Conservation (phyloP, 2,888 invertebrate genomes). For the Eurytoma adleriae region DNA sequence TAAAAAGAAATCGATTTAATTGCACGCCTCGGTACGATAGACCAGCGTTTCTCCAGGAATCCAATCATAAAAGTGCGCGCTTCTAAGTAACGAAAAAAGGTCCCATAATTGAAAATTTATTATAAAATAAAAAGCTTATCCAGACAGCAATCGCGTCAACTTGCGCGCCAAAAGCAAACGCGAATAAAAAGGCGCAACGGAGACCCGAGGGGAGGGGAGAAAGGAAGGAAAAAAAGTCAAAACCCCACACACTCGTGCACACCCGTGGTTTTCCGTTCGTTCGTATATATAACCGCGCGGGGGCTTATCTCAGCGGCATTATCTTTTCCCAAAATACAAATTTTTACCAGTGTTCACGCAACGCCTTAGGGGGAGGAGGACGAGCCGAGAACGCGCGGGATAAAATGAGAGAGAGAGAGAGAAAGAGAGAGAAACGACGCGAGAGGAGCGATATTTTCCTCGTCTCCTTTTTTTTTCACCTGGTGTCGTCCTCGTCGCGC, state of each 20-base stretch:
- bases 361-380: neutral
- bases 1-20: no score
- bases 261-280: neutral
- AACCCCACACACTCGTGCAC: neutral
- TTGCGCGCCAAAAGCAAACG: constrained; percentile 1
- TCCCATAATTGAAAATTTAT: constrained; percentile 37
- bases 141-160: neutral
- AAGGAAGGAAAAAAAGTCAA: neutral
- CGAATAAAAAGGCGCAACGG: neutral
- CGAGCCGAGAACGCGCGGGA: neutral
- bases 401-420: constrained; percentile 13
- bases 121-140: constrained; percentile 46
- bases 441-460: constrained; percentile 47
- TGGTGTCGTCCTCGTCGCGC: constrained; percentile 14
- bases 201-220: neutral
- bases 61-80: neutral
- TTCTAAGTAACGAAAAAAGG: constrained; percentile 9
- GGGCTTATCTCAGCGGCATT: constrained; percentile 37
- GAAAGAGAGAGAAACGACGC: constrained; percentile 34
- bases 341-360: constrained; percentile 47
- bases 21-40: no score
- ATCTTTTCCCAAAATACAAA: constrained; percentile 56
- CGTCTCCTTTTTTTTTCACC: constrained; percentile 33
- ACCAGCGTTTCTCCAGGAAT: neutral
- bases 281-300: no score